phyloP scores from a whole-genome alignment of 2,888 invertebrate genomes.

The Acholoe squamosa region DNA sequence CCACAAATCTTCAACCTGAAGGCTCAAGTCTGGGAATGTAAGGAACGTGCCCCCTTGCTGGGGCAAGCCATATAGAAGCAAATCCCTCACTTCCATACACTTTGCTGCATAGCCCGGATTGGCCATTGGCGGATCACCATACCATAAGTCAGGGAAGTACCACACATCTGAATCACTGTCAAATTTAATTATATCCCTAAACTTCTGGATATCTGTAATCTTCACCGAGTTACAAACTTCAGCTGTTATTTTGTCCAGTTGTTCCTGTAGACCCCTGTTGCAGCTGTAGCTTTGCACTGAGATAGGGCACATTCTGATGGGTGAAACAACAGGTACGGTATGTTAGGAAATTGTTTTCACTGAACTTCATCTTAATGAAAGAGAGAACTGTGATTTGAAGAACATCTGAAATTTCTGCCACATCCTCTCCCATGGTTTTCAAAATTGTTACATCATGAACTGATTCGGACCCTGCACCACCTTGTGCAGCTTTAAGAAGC shows the following conservation, averaged over 20 bases:
- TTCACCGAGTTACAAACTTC: constrained; percentile 30
- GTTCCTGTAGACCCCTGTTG: constrained; percentile 26
- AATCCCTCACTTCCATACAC: constrained; percentile 7
- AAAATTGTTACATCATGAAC: constrained; percentile 60
- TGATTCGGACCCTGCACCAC: neutral
- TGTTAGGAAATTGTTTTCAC: no score
- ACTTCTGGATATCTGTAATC: neutral
- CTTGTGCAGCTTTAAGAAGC: neutral
- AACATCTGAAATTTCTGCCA: constrained; percentile 54
- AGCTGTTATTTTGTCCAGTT: constrained; percentile 43
- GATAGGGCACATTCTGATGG: constrained; percentile 63
- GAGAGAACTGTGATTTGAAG: constrained; percentile 61
- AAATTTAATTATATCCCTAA: constrained; percentile 60
- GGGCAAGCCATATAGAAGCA: constrained; percentile 6
- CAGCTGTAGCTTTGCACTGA: constrained; percentile 58
- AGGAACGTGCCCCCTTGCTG: neutral
- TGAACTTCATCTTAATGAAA: constrained; percentile 49
- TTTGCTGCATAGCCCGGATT: constrained; percentile 62
- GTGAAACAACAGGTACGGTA: constrained; percentile 48
- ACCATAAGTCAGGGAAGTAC: constrained; percentile 64
- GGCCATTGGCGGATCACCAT: constrained; percentile 66
- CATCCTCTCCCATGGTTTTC: constrained; percentile 34
- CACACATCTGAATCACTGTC: constrained; percentile 51
- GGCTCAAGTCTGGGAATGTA: neutral
- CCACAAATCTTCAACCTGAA: constrained; percentile 53